Evolutionary conservation across 2,797 vertebrate species (phyloP).

Genomic region (Taenioides sp.): DNA sequence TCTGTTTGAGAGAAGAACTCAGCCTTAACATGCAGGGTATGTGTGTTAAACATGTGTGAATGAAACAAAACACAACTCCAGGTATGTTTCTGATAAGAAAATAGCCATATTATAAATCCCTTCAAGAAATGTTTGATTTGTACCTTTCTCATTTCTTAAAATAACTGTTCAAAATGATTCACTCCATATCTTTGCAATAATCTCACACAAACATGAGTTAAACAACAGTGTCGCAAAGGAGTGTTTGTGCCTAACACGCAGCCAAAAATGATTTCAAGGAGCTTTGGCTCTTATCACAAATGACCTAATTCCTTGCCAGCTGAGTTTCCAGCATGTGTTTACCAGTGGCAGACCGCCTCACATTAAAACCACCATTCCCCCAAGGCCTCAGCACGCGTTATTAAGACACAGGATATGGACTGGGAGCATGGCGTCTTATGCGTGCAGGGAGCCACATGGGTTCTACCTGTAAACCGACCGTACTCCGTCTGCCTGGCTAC

Average conservation of each 20-base stretch:
- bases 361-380: slow-evolving; percentile 71
- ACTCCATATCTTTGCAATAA: slow-evolving; percentile 27
- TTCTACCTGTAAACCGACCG: slow-evolving; percentile 71
- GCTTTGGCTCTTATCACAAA: slow-evolving; percentile 67
- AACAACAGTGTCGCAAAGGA: slow-evolving; percentile 40
- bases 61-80: too few species aligned
- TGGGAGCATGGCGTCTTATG: slow-evolving; percentile 66
- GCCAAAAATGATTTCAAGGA: slow-evolving; percentile 62
- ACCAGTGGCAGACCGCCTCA: slow-evolving; percentile 70
- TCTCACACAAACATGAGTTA: slow-evolving; percentile 26
- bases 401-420: slow-evolving; percentile 77
- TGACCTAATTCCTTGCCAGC: slow-evolving; percentile 66
- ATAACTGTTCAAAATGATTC: neutral
- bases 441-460: slow-evolving; percentile 69
- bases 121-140: neutral
- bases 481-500: slow-evolving; percentile 52
- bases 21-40: too few species aligned
- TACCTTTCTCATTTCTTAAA: neutral
- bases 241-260: slow-evolving; percentile 43
- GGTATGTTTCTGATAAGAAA: too few species aligned
- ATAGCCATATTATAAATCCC: neutral
- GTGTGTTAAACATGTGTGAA: too few species aligned
- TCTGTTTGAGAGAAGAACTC: too few species aligned
- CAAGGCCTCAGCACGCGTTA: slow-evolving; percentile 61
- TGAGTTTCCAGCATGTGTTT: slow-evolving; percentile 76